phyloP scores from a whole-genome alignment of 2,888 invertebrate genomes.

The Hypomecis atomaria region DNA sequence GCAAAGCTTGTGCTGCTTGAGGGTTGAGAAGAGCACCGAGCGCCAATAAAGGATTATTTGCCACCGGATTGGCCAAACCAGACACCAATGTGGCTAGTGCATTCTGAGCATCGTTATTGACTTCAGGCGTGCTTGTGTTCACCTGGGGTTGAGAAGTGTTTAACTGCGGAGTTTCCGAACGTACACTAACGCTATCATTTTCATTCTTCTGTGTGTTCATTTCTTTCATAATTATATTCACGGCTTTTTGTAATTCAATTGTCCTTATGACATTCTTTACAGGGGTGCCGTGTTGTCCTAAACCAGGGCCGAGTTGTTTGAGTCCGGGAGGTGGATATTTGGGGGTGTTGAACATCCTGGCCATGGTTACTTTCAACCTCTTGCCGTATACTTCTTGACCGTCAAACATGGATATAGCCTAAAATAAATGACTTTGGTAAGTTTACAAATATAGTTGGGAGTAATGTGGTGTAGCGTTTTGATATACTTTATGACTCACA shows the following conservation, averaged over 20 bases:
- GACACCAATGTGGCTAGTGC: neutral
- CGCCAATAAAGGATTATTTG: neutral
- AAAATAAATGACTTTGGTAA: slow-evolving; percentile 33
- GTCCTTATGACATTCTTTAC: no score
- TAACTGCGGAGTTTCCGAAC: no score
- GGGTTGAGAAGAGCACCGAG: slow-evolving; percentile 9
- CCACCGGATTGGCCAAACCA: neutral
- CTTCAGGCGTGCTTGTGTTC: neutral
- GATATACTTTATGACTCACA: no score
- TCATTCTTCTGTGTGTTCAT: no score
- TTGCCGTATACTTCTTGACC: slow-evolving; percentile 87
- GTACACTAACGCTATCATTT: no score
- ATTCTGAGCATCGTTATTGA: slow-evolving; percentile 6
- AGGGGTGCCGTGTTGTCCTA: slow-evolving; percentile 72
- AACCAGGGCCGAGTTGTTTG: slow-evolving; percentile 38
- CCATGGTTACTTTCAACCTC: slow-evolving; percentile 38
- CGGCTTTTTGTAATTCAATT: no score
- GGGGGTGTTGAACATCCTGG: slow-evolving; percentile 10
- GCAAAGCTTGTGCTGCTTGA: slow-evolving; percentile 2
- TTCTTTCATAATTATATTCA: no score
- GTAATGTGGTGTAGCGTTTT: no score
- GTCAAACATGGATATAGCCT: slow-evolving; percentile 96
- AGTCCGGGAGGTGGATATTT: slow-evolving; percentile 30
- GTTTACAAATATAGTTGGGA: neutral
- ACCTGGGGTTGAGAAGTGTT: no score